Percentiles rank a stretch among this genome's conserved stretches.
phyloP scores from a whole-genome alignment of 1,140 invertebrate species.

The Delia radicum region DNA sequence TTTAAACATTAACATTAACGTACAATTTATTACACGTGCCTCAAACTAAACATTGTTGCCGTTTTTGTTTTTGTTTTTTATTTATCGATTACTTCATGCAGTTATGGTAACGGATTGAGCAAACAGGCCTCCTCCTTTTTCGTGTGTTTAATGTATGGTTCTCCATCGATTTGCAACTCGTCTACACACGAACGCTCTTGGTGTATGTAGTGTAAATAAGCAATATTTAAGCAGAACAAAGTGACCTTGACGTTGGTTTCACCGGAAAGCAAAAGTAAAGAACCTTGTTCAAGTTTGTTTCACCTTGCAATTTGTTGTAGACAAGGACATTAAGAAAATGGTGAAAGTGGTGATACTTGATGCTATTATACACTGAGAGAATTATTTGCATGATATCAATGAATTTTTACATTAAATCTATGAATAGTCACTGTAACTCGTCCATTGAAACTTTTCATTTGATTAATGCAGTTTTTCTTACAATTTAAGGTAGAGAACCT shows the following conservation, averaged over 20 bases:
- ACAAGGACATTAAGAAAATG: not conserved
- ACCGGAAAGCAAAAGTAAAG: not conserved
- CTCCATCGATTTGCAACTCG: not conserved
- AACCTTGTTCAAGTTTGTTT: slow-evolving; percentile 11
- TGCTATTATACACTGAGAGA: no score
- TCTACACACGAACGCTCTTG: not conserved
- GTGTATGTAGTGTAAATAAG: not conserved
- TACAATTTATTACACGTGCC: not conserved
- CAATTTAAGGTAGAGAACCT: no score
- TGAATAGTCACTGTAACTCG: no score
- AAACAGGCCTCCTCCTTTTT: not conserved
- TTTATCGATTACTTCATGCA: not conserved
- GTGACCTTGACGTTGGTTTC: not conserved
- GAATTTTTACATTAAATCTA: no score
- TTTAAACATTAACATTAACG: not conserved
- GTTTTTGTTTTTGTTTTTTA: not conserved
- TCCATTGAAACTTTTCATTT: no score
- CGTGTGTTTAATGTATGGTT: not conserved
- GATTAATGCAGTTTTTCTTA: no score
- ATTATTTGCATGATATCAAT: no score
- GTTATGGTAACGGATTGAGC: slow-evolving; percentile 9
- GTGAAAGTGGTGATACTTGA: not conserved
- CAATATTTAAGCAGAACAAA: not conserved
- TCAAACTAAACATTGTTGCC: not conserved
- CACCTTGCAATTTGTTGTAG: slow-evolving; percentile 1